Conservation (phyloP, 1,140 invertebrate genomes). For the Lucilia cuprina region DNA sequence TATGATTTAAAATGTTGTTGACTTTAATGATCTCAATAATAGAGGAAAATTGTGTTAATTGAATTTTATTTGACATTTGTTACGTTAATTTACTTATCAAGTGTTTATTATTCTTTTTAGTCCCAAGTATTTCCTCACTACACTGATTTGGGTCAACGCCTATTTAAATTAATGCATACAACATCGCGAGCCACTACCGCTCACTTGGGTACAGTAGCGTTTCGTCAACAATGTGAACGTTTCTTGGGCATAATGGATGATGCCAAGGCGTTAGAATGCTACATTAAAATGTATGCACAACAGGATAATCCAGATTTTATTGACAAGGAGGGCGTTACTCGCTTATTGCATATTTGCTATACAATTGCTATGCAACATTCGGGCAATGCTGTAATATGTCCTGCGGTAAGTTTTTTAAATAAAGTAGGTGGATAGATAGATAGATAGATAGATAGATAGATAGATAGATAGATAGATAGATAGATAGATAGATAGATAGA, state of each 20-base stretch:
- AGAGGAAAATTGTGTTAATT: not conserved
- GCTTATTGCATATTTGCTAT: conserved; percentile 75
- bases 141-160: conserved; percentile 72
- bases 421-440: too few species aligned
- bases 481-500: too few species aligned
- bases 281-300: conserved; percentile 70
- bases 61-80: not conserved
- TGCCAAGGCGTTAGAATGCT: conserved; percentile 70
- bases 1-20: not conserved
- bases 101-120: conserved; percentile 54
- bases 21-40: not conserved
- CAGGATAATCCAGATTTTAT: conserved; percentile 60
- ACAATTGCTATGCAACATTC: conserved; percentile 78
- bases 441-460: too few species aligned
- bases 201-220: conserved; percentile 68
- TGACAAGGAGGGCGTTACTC: conserved; percentile 67
- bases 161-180: conserved; percentile 71
- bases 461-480: too few species aligned
- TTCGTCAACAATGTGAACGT: conserved; percentile 75
- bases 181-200: conserved; percentile 68
- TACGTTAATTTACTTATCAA: not conserved
- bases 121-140: conserved; percentile 81
- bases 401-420: conserved; percentile 42
- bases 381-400: conserved; percentile 67
- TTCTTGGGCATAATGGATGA: conserved; percentile 75